These are phyloP conservation scores for Carcharodon carcharias DNA, from an alignment of 2,797 vertebrate species.

Conservation along the genomic window DNA sequence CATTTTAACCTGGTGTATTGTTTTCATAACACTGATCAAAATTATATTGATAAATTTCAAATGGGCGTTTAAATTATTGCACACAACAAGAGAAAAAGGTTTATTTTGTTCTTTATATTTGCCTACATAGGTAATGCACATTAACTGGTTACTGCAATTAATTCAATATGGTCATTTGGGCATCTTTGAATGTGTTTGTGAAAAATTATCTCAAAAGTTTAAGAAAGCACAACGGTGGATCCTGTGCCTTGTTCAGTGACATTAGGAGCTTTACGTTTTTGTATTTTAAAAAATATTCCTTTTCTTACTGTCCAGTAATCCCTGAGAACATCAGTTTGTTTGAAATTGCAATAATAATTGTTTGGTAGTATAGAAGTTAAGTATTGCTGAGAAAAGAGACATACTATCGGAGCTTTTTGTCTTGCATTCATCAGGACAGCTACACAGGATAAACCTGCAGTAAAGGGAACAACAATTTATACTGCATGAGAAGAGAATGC, in stretches of 20 bases:
- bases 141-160: background rate
- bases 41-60: background rate
- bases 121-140: background rate
- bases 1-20: background rate
- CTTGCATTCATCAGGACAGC: too few species aligned
- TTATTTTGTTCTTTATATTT: background rate
- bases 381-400: too few species aligned
- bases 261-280: too few species aligned
- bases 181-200: background rate
- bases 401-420: too few species aligned
- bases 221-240: background rate
- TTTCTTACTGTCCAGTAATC: background rate
- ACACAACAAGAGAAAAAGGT: background rate
- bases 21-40: background rate
- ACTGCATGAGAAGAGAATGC: too few species aligned
- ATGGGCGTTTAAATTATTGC: background rate
- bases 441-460: too few species aligned
- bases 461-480: too few species aligned
- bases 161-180: background rate
- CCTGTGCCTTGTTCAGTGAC: background rate
- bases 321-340: background rate
- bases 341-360: background rate
- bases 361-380: too few species aligned
- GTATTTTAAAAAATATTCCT: too few species aligned
- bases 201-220: background rate